phyloP scores from a whole-genome alignment of 2,888 invertebrate species.

The Amblyjoppa proteus region DNA sequence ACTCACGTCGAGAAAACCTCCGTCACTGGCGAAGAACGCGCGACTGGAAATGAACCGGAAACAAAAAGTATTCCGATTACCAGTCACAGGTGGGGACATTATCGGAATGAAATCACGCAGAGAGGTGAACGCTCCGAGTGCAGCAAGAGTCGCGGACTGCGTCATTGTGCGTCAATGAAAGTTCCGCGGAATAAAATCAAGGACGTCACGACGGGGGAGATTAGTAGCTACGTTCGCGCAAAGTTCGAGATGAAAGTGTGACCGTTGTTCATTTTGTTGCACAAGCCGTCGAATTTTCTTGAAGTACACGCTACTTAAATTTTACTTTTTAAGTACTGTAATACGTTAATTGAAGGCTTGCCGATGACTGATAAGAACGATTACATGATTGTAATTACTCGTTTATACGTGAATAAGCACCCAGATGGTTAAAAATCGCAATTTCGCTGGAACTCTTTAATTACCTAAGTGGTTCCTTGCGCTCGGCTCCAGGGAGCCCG shows the following conservation, averaged over 20 bases:
- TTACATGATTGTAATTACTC: slow-evolving; percentile 36
- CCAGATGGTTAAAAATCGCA: slow-evolving; percentile 48
- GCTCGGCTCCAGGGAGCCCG: slow-evolving; percentile 51
- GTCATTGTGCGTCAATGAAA: slow-evolving; percentile 78
- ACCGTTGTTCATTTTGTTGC: not conserved
- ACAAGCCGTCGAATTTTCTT: not conserved
- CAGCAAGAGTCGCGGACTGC: slow-evolving; percentile 71
- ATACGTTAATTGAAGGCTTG: slow-evolving; percentile 42
- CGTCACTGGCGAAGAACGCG: slow-evolving; percentile 8
- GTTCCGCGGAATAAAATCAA: slow-evolving; percentile 44
- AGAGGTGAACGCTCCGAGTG: slow-evolving; percentile 74
- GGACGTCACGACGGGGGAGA: slow-evolving; percentile 48
- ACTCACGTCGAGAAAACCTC: slow-evolving; percentile 25
- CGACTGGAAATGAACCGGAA: not conserved
- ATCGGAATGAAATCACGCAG: slow-evolving; percentile 76
- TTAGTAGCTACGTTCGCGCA: slow-evolving; percentile 51
- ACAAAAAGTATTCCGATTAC: not conserved
- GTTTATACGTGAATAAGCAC: slow-evolving; percentile 38
- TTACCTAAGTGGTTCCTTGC: slow-evolving; percentile 54
- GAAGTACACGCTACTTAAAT: not conserved
- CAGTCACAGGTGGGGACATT: slow-evolving; percentile 70
- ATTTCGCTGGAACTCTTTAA: slow-evolving; percentile 64
- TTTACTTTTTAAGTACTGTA: slow-evolving; percentile 36
- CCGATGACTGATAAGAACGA: slow-evolving; percentile 34
- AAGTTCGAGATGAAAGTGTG: not conserved